Conservation (phyloP, 35 echinoderm and acorn worm genomes). For the Apostichopus californicus region DNA sequence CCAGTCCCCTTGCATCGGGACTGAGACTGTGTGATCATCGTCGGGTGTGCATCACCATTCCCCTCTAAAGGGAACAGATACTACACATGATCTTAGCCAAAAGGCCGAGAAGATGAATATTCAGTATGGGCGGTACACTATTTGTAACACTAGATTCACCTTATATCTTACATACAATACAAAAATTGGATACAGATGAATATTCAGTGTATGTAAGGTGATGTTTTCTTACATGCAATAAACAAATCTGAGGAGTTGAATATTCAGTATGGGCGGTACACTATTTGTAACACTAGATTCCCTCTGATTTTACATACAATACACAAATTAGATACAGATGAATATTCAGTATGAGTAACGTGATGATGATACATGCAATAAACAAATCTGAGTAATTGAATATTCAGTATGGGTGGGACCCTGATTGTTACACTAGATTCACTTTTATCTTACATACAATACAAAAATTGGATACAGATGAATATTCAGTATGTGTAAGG, state of each 20-base stretch:
- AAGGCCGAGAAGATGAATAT: conserved; percentile 2
- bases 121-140: conserved; percentile 23
- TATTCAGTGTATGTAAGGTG: background rate
- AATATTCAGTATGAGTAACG: too few relatives aligned
- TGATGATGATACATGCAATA: conserved; percentile 39
- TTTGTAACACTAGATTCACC: background rate
- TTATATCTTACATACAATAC: background rate
- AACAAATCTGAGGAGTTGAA: conserved; percentile 90
- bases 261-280: conserved; percentile 85
- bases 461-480: too few relatives aligned
- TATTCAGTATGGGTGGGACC: conserved; percentile 85
- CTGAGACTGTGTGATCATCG: too few relatives aligned
- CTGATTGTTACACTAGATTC: background rate
- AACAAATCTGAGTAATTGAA: conserved; percentile 93
- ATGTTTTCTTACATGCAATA: conserved; percentile 44
- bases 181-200: background rate
- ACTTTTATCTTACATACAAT: background rate
- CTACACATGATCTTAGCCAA: too few relatives aligned
- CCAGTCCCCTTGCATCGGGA: too few relatives aligned
- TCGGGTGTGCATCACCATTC: too few relatives aligned
- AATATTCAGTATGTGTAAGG: too few relatives aligned
- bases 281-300: background rate
- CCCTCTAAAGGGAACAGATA: too few relatives aligned
- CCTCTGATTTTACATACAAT: background rate
- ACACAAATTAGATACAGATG: too few relatives aligned